These are phyloP conservation scores for Apodemia hepburni DNA, from an alignment of 2,888 invertebrate species.

Conservation along the genomic window DNA sequence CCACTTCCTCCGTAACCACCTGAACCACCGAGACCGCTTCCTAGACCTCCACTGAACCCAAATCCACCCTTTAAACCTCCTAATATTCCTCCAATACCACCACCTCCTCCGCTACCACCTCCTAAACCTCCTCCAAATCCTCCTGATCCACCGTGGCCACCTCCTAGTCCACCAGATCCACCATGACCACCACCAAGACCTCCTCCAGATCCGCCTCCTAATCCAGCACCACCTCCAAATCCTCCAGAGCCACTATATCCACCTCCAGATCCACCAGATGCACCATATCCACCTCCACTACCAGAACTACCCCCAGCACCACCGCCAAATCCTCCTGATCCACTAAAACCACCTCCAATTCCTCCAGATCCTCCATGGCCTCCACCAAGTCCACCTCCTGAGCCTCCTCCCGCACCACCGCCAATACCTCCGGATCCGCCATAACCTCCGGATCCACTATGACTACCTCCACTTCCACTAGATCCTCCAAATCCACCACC, in stretches of 20 bases:
- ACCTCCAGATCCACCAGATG: conserved; percentile 31
- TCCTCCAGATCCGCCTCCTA: conserved; percentile 24
- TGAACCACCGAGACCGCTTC: conserved; percentile 25
- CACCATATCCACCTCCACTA: conserved; percentile 28
- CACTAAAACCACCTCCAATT: conserved; percentile 28
- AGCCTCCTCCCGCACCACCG: conserved; percentile 14
- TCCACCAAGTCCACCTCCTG: conserved; percentile 31
- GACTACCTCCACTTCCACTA: conserved; percentile 25
- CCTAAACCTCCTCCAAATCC: conserved; percentile 16
- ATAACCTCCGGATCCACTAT: conserved; percentile 28
- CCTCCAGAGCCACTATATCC: conserved; percentile 31
- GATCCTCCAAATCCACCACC: too few relatives aligned
- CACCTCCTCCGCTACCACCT: conserved; percentile 24
- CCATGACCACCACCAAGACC: conserved; percentile 33
- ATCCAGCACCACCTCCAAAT: conserved; percentile 31
- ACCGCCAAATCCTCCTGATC: conserved; percentile 44
- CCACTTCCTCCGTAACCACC: conserved; percentile 31
- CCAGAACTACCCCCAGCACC: conserved; percentile 53
- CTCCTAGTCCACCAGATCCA: conserved; percentile 30
- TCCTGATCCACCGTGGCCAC: conserved; percentile 27
- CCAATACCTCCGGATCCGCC: too few relatives aligned
- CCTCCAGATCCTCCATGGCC: conserved; percentile 32
- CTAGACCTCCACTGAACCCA: conserved; percentile 28
- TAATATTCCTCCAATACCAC: conserved; percentile 25
- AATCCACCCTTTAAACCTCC: conserved; percentile 23